A percentile compares a stretch with the other conserved stretches of the same genome.
Conservation (phyloP, 2,113 vertebrate species). For the Colinus virginianus region DNA sequence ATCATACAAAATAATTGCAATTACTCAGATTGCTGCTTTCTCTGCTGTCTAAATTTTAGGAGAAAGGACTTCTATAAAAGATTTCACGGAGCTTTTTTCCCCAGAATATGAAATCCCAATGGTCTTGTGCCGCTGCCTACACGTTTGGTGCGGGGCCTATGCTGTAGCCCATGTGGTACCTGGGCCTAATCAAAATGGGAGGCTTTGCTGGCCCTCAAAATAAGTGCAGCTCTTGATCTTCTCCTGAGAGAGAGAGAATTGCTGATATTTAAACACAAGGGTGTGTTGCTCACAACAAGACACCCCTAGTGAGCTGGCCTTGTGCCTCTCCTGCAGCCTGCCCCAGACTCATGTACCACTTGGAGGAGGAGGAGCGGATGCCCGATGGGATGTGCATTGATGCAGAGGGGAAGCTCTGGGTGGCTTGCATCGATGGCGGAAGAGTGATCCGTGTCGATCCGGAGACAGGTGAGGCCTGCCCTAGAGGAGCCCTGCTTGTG, state of each 20-base stretch:
- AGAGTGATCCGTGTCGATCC: conserved; percentile 86
- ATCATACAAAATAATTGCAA: accelerated
- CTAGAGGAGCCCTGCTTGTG: background rate
- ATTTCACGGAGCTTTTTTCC: background rate
- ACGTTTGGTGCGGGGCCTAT: background rate
- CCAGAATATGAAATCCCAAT: background rate
- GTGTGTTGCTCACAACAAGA: background rate
- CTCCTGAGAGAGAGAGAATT: background rate
- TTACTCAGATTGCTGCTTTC: background rate
- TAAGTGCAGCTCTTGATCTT: background rate
- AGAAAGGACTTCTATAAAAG: background rate
- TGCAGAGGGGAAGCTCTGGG: conserved; percentile 85
- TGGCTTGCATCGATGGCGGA: conserved; percentile 87
- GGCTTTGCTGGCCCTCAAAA: background rate
- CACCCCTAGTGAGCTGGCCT: accelerated
- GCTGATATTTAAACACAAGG: background rate
- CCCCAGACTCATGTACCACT: conserved; percentile 62
- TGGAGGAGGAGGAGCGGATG: conserved; percentile 82
- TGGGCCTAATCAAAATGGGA: background rate
- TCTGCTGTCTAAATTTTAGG: background rate
- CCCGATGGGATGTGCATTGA: conserved; percentile 90
- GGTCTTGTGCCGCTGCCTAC: background rate
- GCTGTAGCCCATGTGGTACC: background rate
- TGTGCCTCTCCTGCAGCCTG: conserved; percentile 44
- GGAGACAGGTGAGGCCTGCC: conserved; percentile 78